A percentile compares a stretch with the other conserved stretches of the same genome.
These are phyloP conservation scores for Xanthorhoe spadicearia DNA, from an alignment of 2,888 invertebrate genomes.

Conservation along the genomic window DNA sequence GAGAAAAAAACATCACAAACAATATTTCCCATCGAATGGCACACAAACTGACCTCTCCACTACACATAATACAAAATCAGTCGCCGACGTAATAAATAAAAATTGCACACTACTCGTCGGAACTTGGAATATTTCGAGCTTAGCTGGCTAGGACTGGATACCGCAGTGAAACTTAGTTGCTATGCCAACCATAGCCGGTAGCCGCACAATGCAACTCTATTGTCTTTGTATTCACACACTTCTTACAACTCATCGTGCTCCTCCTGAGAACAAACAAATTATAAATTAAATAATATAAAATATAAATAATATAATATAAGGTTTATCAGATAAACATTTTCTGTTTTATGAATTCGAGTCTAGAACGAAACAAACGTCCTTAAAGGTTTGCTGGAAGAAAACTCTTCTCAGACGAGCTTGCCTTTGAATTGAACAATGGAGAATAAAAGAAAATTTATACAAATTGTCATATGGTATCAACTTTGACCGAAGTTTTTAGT, in stretches of 20 bases:
- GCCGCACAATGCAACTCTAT: constrained; percentile 52
- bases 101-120: constrained; percentile 49
- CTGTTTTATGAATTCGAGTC: no score
- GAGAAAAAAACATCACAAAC: constrained; percentile 4
- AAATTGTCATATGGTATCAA: no score
- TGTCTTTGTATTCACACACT: constrained; percentile 64
- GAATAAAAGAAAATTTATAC: no score
- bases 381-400: no score
- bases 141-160: constrained; percentile 43
- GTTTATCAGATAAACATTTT: no score
- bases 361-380: no score
- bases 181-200: neutral
- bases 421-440: no score
- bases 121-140: constrained; percentile 69
- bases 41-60: constrained; percentile 36
- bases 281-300: constrained; percentile 2
- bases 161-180: constrained; percentile 18
- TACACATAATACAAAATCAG: constrained; percentile 52
- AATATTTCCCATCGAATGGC: constrained; percentile 33
- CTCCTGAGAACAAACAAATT: constrained; percentile 68
- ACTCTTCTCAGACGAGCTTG: no score
- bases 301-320: neutral
- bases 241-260: constrained; percentile 80
- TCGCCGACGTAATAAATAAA: constrained; percentile 53
- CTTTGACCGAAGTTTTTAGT: no score